A percentile compares a stretch with the other conserved stretches of the same genome.
phyloP scores from a whole-genome alignment of 2,113 vertebrate species.

The Melanocharis versteri region DNA sequence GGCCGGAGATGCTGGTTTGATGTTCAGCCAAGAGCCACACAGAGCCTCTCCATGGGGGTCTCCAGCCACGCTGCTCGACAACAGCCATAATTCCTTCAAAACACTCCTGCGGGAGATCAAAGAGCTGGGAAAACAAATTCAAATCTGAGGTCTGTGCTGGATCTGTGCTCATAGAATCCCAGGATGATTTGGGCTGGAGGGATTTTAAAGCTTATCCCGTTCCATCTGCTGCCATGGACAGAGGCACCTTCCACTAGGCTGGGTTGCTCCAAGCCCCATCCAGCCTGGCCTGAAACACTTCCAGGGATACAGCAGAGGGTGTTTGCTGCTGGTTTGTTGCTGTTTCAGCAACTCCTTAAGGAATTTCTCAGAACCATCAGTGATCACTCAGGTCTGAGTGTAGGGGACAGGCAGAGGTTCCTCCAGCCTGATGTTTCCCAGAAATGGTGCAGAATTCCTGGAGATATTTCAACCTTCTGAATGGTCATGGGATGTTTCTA shows the following conservation, averaged over 20 bases:
- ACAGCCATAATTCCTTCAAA: not conserved
- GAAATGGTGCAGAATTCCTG: not conserved
- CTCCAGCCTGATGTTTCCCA: not conserved
- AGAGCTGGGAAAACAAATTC: not conserved
- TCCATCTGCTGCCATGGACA: not conserved
- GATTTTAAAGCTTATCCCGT: not conserved
- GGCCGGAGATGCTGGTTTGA: not conserved
- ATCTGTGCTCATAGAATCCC: not conserved
- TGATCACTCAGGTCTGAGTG: not conserved
- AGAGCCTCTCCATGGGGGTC: not conserved
- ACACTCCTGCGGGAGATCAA: not conserved
- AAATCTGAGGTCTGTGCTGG: not conserved
- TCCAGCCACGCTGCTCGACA: not conserved
- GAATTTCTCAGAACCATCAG: not conserved
- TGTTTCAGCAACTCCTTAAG: not conserved
- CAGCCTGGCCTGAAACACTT: not conserved
- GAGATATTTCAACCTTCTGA: not conserved
- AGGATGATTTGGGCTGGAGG: not conserved
- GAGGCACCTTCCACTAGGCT: not conserved
- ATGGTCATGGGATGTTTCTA: not conserved
- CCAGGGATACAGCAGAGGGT: not conserved
- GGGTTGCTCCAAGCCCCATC: not conserved
- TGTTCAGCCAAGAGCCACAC: not conserved
- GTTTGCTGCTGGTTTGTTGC: not conserved
- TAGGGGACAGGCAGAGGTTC: accelerated